Percentiles rank a stretch among this genome's conserved stretches.
Evolutionary conservation across 2,113 vertebrate species (phyloP).

Genomic region (Ptilorrhoa leucosticta): DNA sequence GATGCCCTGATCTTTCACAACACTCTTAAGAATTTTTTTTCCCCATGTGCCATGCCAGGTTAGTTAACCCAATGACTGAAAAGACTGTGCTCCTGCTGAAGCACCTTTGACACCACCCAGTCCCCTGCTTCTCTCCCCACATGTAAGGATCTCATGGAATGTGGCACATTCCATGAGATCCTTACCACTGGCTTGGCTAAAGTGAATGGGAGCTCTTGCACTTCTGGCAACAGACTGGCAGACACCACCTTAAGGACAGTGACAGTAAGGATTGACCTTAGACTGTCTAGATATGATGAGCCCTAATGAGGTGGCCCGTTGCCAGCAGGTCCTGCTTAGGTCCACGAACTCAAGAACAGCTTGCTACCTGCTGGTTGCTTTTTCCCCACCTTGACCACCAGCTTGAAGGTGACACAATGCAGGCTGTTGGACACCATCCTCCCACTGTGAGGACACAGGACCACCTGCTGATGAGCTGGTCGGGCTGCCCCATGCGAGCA

Average conservation of each 20-base stretch:
- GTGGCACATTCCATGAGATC: neutral
- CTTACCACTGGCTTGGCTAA: neutral
- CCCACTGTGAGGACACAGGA: neutral
- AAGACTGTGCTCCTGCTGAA: neutral
- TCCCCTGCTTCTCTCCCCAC: neutral
- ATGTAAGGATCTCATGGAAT: too few species aligned
- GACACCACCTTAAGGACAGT: neutral
- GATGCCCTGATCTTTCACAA: neutral
- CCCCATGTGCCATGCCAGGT: accelerated
- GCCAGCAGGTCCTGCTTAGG: neutral
- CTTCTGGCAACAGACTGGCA: neutral
- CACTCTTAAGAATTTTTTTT: neutral
- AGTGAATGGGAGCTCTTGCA: neutral
- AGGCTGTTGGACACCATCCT: neutral
- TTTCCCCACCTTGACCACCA: neutral
- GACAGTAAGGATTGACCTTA: neutral
- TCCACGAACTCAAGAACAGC: neutral
- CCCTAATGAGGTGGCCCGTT: neutral
- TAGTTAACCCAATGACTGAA: neutral
- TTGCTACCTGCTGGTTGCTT: neutral
- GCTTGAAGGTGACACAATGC: neutral
- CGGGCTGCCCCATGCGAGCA: accelerated
- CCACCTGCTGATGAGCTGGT: neutral
- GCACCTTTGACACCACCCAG: neutral
- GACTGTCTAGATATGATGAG: neutral